Conservation (phyloP, 2,113 vertebrate genomes). For the Gopherus flavomarginatus region DNA sequence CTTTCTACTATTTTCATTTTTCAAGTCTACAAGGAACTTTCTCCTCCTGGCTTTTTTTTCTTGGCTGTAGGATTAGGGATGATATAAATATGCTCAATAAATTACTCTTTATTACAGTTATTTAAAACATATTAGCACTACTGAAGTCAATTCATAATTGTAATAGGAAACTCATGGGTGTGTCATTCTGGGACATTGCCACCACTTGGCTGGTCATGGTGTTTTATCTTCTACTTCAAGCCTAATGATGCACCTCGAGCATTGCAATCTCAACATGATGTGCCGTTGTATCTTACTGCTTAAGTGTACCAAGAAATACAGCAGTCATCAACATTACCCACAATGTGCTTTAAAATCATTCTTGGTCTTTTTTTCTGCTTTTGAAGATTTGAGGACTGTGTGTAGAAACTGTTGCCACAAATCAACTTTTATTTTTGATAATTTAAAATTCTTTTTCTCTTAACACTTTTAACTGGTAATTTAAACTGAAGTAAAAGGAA, state of each 20-base stretch:
- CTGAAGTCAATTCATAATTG: neutral
- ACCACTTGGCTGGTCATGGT: conserved; percentile 9
- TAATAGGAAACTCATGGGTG: neutral
- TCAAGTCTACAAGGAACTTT: neutral
- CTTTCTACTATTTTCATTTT: neutral
- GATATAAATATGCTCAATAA: neutral
- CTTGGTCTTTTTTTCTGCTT: fast-evolving
- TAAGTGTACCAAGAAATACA: neutral
- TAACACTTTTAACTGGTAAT: neutral
- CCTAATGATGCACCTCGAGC: neutral
- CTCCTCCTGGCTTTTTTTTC: neutral
- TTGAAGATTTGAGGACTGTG: neutral
- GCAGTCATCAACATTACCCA: neutral
- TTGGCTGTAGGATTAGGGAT: neutral
- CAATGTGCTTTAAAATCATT: neutral
- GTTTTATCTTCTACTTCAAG: neutral
- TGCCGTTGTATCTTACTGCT: neutral
- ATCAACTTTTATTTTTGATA: neutral
- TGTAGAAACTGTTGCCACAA: neutral
- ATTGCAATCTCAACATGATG: neutral
- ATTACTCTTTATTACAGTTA: neutral
- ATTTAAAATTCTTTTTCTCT: neutral
- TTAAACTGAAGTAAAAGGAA: neutral
- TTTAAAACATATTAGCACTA: neutral
- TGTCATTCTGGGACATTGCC: neutral